Evolutionary conservation across 1,140 invertebrate genomes (phyloP).

Genomic region (Eupeodes corollae): DNA sequence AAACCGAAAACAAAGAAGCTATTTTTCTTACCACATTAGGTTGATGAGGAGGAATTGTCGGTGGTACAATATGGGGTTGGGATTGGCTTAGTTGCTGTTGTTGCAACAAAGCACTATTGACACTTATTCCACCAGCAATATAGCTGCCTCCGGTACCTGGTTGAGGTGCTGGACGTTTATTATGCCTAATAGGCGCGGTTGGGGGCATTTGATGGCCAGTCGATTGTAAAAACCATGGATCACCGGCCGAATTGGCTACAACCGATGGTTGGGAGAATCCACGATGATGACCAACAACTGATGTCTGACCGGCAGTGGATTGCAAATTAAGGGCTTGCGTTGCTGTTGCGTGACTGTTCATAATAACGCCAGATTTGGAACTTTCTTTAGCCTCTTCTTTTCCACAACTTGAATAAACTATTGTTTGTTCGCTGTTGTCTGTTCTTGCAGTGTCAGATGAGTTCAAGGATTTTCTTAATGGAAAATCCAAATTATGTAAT

Average conservation of each 20-base stretch:
- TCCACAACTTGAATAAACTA: too few species aligned
- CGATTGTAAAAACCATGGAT: slow-evolving; percentile 38
- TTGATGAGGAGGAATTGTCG: slow-evolving; percentile 32
- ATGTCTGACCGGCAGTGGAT: slow-evolving; percentile 29
- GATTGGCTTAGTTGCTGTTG: slow-evolving; percentile 33
- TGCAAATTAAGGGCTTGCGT: slow-evolving; percentile 16
- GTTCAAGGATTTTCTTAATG: too few species aligned
- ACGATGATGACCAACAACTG: slow-evolving; percentile 37
- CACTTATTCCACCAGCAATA: slow-evolving; percentile 4
- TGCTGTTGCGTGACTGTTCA: slow-evolving; percentile 37
- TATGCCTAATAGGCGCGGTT: slow-evolving; percentile 33
- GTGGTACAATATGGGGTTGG: slow-evolving; percentile 34
- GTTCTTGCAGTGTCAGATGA: too few species aligned
- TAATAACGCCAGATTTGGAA: slow-evolving; percentile 5
- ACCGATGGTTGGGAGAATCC: slow-evolving; percentile 36
- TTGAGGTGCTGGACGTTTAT: slow-evolving; percentile 35
- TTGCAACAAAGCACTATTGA: slow-evolving; percentile 16
- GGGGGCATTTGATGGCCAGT: slow-evolving; percentile 36
- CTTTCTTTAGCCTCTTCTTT: too few species aligned
- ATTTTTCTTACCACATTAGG: slow-evolving; percentile 23
- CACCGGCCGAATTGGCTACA: slow-evolving; percentile 24
- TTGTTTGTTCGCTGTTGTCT: too few species aligned
- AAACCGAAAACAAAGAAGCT: not conserved
- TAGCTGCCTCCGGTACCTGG: slow-evolving; percentile 13
- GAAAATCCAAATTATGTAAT: too few species aligned